Percentiles rank a stretch among this genome's conserved stretches.
Evolutionary conservation across 2,113 vertebrate species (phyloP).

Genomic region (Malurus melanocephalus): DNA sequence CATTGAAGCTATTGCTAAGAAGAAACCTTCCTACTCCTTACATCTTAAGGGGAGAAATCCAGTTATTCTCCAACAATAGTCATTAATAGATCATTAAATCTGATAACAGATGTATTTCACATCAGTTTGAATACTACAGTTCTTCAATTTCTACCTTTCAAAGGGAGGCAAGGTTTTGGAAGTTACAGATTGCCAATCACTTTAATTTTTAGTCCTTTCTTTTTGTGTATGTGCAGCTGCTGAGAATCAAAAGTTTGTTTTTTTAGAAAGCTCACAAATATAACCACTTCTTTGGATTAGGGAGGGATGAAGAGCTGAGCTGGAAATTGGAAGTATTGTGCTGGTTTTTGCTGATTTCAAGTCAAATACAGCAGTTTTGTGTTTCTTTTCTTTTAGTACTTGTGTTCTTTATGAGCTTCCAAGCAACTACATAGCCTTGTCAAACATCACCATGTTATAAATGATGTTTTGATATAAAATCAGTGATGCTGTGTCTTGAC

Average conservation of each 20-base stretch:
- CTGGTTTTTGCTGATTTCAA: conserved; percentile 13
- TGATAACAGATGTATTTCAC: background rate
- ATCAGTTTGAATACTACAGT: background rate
- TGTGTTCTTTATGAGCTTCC: background rate
- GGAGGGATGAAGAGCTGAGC: conserved; percentile 44
- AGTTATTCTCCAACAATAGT: background rate
- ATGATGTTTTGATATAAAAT: background rate
- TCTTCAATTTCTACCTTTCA: background rate
- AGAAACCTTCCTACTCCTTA: background rate
- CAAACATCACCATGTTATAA: background rate
- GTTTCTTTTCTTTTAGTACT: background rate
- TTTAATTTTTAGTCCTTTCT: conserved; percentile 14
- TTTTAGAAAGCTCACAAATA: conserved; percentile 56
- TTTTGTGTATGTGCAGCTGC: conserved; percentile 47
- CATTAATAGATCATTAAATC: background rate
- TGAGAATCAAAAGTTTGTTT: background rate
- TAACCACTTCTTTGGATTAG: conserved; percentile 11
- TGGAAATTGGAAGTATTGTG: conserved; percentile 19
- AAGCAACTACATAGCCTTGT: background rate
- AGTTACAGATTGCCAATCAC: background rate
- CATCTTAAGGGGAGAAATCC: background rate
- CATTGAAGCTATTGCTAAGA: background rate
- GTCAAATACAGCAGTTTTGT: background rate
- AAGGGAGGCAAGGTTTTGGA: background rate
- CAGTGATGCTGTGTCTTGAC: background rate